A percentile compares a stretch with the other conserved stretches of the same genome.
phyloP scores from a whole-genome alignment of 2,888 invertebrate species.

The Alentia gelatinosa region DNA sequence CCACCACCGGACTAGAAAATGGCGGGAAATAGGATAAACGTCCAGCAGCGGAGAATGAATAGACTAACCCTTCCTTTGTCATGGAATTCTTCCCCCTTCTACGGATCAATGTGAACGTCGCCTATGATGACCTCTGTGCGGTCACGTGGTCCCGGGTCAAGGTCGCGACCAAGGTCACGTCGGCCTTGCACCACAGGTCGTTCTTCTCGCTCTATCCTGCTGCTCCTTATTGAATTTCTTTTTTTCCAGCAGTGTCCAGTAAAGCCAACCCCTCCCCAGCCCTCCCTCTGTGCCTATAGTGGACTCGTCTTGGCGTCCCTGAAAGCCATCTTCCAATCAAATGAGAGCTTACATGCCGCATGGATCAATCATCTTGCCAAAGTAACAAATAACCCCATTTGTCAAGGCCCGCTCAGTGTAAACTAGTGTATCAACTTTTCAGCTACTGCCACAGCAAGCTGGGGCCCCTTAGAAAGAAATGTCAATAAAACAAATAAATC shows the following conservation, averaged over 20 bases:
- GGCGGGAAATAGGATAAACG: not conserved
- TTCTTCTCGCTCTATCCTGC: not conserved
- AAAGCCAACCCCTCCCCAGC: not conserved
- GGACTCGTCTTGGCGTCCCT: not conserved
- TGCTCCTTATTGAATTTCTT: constrained; percentile 30
- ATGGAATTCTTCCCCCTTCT: not conserved
- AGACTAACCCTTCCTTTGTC: not conserved
- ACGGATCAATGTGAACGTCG: not conserved
- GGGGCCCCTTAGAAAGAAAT: not conserved
- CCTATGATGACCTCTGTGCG: not conserved
- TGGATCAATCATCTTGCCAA: constrained; percentile 29
- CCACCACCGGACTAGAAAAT: not conserved
- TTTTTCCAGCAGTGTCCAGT: constrained; percentile 13
- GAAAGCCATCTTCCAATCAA: constrained; percentile 44
- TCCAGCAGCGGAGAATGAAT: not conserved
- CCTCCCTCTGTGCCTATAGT: not conserved
- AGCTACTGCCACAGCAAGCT: not conserved
- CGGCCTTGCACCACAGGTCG: not conserved
- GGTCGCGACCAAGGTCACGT: not conserved
- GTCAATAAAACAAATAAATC: not conserved
- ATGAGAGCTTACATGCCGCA: constrained; percentile 40
- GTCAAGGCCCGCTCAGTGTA: not conserved
- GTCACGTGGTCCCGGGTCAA: not conserved
- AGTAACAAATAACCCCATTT: constrained; percentile 49
- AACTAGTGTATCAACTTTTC: constrained; percentile 35